Evolutionary conservation across 1,140 invertebrate genomes (phyloP).

Genomic region (Drosophila pectinifera): DNA sequence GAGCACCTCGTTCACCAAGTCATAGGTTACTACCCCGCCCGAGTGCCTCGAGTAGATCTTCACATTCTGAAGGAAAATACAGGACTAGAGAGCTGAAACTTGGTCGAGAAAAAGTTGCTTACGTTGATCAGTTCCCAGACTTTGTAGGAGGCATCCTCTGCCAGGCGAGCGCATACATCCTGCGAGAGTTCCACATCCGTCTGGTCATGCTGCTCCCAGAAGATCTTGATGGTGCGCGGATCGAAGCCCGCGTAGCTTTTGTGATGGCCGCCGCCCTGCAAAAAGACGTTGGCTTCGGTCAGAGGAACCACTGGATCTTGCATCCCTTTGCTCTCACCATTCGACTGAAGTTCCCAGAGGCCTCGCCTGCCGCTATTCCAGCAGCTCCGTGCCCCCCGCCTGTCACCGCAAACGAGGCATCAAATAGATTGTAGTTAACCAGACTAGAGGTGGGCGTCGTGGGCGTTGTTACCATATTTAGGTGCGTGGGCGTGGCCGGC

Average conservation of each 20-base stretch:
- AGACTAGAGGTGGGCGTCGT: constrained; percentile 69
- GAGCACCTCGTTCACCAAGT: constrained; percentile 84
- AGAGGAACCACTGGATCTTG: too few relatives aligned
- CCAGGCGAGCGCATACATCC: constrained; percentile 75
- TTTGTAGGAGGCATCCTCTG: constrained; percentile 84
- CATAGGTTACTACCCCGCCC: constrained; percentile 76
- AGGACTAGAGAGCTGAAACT: neutral
- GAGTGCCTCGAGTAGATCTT: constrained; percentile 82
- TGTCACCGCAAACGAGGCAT: constrained; percentile 62
- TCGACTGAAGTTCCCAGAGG: constrained; percentile 35
- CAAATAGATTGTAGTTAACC: constrained; percentile 66
- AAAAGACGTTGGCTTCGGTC: neutral
- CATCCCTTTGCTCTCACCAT: constrained; percentile 6
- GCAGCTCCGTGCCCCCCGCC: constrained; percentile 32
- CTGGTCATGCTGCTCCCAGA: constrained; percentile 84
- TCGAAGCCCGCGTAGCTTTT: constrained; percentile 81
- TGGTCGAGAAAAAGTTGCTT: neutral
- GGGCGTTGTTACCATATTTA: constrained; percentile 69
- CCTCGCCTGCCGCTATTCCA: constrained; percentile 25
- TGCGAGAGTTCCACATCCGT: constrained; percentile 79
- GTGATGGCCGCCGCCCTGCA: constrained; percentile 54
- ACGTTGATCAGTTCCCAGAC: constrained; percentile 84
- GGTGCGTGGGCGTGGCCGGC: constrained; percentile 56
- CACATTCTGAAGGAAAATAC: constrained; percentile 56
- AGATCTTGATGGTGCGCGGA: constrained; percentile 75